phyloP scores from a whole-genome alignment of 2,888 invertebrate species.

The Mystacides longicornis region DNA sequence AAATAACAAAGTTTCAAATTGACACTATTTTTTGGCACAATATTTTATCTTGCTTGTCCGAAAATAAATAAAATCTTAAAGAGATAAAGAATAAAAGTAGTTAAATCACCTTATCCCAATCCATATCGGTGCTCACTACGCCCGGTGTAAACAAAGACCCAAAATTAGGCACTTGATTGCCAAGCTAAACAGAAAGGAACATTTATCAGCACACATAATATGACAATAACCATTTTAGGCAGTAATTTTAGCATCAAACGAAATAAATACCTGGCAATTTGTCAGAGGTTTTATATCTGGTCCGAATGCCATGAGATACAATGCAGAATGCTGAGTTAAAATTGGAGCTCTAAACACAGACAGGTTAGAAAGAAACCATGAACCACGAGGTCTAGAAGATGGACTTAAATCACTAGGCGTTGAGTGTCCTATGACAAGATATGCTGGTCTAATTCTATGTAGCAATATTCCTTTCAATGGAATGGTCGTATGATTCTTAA shows the following conservation, averaged over 20 bases:
- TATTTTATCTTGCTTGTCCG: too few relatives aligned
- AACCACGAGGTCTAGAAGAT: conserved; percentile 29
- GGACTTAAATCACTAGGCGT: conserved; percentile 29
- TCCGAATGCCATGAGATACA: conserved; percentile 50
- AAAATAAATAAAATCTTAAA: too few relatives aligned
- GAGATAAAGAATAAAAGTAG: too few relatives aligned
- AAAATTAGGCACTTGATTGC: conserved; percentile 43
- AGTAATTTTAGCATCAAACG: background rate
- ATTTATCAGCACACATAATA: background rate
- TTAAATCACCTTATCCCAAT: conserved; percentile 48
- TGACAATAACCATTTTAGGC: background rate
- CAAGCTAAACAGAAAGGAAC: conserved; percentile 26
- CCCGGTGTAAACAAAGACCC: conserved; percentile 41
- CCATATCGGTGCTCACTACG: conserved; percentile 45
- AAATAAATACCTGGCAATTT: conserved; percentile 32
- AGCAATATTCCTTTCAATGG: conserved; percentile 54
- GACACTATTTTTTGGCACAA: too few relatives aligned
- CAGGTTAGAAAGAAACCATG: conserved; percentile 48
- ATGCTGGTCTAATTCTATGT: conserved; percentile 50
- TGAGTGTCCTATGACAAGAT: conserved; percentile 47
- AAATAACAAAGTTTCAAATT: too few relatives aligned
- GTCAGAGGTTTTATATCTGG: conserved; percentile 43
- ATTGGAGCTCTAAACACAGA: conserved; percentile 52
- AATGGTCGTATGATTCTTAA: conserved; percentile 48
- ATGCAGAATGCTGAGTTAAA: conserved; percentile 44